Conservation (phyloP, 1,140 invertebrate species). For the Macrobrachium nipponense region DNA sequence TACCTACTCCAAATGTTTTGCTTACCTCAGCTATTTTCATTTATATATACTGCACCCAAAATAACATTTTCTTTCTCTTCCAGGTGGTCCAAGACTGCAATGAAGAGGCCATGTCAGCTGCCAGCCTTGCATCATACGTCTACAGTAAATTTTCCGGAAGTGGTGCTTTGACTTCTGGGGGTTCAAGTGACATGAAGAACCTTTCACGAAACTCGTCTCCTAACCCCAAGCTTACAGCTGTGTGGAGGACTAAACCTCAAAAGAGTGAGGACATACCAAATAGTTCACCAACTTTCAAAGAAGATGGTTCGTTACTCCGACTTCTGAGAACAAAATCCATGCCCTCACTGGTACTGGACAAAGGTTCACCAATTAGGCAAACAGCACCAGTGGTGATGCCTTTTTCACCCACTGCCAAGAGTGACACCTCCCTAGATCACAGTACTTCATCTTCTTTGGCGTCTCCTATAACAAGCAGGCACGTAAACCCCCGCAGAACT, state of each 20-base stretch:
- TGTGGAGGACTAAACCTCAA: constrained; percentile 42
- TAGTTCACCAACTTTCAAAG: constrained; percentile 12
- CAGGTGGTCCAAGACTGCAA: constrained; percentile 26
- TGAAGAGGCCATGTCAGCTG: constrained; percentile 38
- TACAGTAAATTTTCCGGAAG: constrained; percentile 7
- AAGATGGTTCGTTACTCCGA: constrained; percentile 28
- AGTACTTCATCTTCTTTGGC: constrained; percentile 15
- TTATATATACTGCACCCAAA: not conserved
- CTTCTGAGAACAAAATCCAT: constrained; percentile 41
- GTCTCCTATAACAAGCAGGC: not conserved
- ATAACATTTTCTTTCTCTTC: not conserved
- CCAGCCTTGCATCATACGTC: constrained; percentile 33
- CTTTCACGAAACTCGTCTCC: not conserved
- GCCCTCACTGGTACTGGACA: constrained; percentile 16
- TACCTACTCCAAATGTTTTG: too few species aligned
- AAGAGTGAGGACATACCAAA: not conserved
- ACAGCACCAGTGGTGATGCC: not conserved
- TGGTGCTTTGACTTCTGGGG: not conserved
- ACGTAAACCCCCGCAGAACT: not conserved
- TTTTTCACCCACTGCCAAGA: not conserved
- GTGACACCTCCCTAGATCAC: not conserved
- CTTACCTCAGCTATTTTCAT: not conserved
- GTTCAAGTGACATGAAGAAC: not conserved
- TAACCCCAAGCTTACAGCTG: constrained; percentile 31
- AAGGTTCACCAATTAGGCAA: not conserved